Evolutionary conservation across 1,140 invertebrate genomes (phyloP).

Genomic region (Cylas formicarius): DNA sequence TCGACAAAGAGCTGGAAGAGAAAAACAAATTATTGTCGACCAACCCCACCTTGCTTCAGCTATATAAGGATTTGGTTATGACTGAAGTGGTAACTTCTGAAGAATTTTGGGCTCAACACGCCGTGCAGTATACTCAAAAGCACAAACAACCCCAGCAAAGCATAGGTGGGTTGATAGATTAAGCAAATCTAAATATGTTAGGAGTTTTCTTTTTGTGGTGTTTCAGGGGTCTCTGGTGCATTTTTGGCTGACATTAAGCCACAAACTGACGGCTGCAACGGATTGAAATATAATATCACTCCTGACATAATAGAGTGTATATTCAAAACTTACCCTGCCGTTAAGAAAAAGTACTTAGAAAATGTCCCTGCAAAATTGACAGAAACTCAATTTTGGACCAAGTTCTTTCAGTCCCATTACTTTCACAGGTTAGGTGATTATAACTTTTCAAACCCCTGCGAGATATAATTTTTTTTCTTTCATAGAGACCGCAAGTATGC

Average conservation of each 20-base stretch:
- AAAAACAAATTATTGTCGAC: conserved; percentile 78
- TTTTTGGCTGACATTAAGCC: conserved; percentile 93
- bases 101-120: conserved; percentile 93
- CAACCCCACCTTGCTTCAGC: conserved; percentile 73
- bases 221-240: conserved; percentile 71
- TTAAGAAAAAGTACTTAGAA: conserved; percentile 94
- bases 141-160: conserved; percentile 68
- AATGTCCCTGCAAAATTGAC: conserved; percentile 92
- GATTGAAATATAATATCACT: conserved; percentile 95
- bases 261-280: conserved; percentile 94
- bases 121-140: conserved; percentile 65
- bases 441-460: conserved; percentile 3
- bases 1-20: conserved; percentile 88
- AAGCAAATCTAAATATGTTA: no score
- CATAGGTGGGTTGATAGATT: conserved; percentile 60
- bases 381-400: conserved; percentile 97
- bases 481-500: conserved; percentile 74
- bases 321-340: conserved; percentile 98
- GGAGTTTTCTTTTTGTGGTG: conserved; percentile 20
- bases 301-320: conserved; percentile 96
- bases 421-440: conserved; percentile 65
- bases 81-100: conserved; percentile 89
- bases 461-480: conserved; percentile 11
- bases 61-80: conserved; percentile 90
- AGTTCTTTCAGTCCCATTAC: conserved; percentile 99